Base-by-base conservation (phyloP, 2,888 invertebrate species). In the Lathronympha strigana region DNA sequence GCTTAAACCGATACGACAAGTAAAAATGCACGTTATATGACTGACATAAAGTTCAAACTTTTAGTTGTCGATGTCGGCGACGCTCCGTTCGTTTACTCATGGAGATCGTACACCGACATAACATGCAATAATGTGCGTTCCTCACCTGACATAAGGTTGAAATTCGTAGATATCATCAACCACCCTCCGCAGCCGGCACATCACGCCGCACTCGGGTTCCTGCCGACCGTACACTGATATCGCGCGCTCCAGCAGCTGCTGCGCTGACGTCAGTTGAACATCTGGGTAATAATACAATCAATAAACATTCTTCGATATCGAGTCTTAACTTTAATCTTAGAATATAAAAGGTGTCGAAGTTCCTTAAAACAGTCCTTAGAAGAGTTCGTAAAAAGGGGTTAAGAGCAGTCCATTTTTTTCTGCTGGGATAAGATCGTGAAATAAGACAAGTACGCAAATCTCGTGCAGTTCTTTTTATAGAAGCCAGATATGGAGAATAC, bases 151-250 rank as follows among this genome's bases (percentile, higher is more conserved):
- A 80, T 92, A 92, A n/a, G 92, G 90, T 78, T 92, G 86, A 70
- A 91, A 91, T 67, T 90, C 84, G 79, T 92, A 92, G 38, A 92
- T 80, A 68, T 89, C 89, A 67, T 93, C 90, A 66, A 93, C 73
- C 36, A 92, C 90, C 70, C 88, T 81, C 61, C 87, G 85, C 63
- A 92, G 79, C 63, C 92, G 89, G 74, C 94, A 94, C 57, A 84
- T 80, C 66, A 92, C 70, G 19, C 88, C 87, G 70, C 93, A 93
- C 43, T 78, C 73, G n/a, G 84, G 76, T 66, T 83, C 78, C 71
- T 88, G 86, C n/a, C 78, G 78, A 0, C 83, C 78, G 69, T 89
- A 93, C 45, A 92, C 87, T 2, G 80, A 75, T 67, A 92, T 76
- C 23, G 93, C 92, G 31, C 92, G 90, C 58, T 91, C 86, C 40